Base-by-base conservation (phyloP, 2,888 invertebrate genomes). In the Epinotia nisella region DNA sequence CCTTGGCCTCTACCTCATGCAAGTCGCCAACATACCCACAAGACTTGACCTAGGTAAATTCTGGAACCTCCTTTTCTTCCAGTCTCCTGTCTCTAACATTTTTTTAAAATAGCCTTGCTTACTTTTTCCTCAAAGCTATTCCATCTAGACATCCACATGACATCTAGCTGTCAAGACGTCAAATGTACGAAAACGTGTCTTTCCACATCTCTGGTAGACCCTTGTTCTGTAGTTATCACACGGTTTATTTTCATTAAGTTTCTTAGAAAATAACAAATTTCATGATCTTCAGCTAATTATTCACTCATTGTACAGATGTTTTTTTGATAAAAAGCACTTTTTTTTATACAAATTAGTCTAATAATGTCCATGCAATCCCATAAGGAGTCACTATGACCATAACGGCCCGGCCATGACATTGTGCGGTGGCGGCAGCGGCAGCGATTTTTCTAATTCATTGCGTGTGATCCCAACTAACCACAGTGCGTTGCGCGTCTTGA, bases 21-120 rank as follows among this genome's bases (percentile, higher is more conserved):
- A 83, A 76, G 81, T 83, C 76, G 83, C 83, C 65, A 78, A 75
- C 73, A 79, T 80, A 17, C 81, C 79, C 71, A 78, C 75, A 3
- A 86, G 88, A 58, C 83, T 90, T 71, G 88, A 92, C 74, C 81
- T 91, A 86, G 92, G 92, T 92, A 91, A 86, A 21, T 39, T 59
- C 24, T 11, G 29, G n/a, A 55, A 56, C 19, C 2, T 29, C 62
- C 35, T 65, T 13, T 9, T 29, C 24, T 21, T 11, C 45, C 15
- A 15, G 45, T 45, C 45, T 45, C 15, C 15, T 45, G 3, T n/a
- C 11, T 15, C 45, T 45, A 45, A 45, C 11, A 15, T 41, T 29
- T 7, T 29, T 29, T 7, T 29, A 5, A 29, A n/a, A n/a, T n/a
- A n/a, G n/a, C n/a, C n/a, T n/a, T n/a, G n/a, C n/a, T n/a, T n/a